Evolutionary conservation across 2,888 invertebrate genomes (phyloP).

Genomic region (Dioctria linearis): DNA sequence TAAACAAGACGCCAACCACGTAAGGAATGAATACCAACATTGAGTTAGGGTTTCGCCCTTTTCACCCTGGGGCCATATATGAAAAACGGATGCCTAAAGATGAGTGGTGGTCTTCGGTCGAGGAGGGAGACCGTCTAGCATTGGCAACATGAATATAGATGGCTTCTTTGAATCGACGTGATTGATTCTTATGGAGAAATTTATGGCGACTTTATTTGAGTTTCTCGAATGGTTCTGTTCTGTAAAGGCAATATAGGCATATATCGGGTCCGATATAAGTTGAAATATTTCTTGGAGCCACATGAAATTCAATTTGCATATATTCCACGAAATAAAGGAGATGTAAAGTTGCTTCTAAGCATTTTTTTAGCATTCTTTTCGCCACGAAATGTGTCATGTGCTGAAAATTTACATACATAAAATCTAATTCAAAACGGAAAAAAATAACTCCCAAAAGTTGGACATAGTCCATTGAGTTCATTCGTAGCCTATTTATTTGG

Average conservation of each 20-base stretch:
- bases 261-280: slow-evolving; percentile 49
- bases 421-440: slow-evolving; percentile 30
- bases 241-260: slow-evolving; percentile 18
- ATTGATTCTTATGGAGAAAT: slow-evolving; percentile 67
- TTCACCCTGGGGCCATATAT: slow-evolving; percentile 26
- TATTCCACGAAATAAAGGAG: slow-evolving; percentile 28
- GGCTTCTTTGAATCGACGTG: slow-evolving; percentile 67
- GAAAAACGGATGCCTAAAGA: slow-evolving; percentile 37
- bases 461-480: slow-evolving; percentile 51
- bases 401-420: slow-evolving; percentile 34
- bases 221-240: slow-evolving; percentile 23
- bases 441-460: slow-evolving; percentile 41
- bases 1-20: slow-evolving; percentile 42
- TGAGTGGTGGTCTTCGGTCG: slow-evolving; percentile 13
- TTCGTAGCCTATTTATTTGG: slow-evolving; percentile 1
- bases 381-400: slow-evolving; percentile 17
- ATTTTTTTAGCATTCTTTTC: not conserved
- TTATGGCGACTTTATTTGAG: slow-evolving; percentile 61
- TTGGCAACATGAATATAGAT: slow-evolving; percentile 68
- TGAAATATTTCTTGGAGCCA: slow-evolving; percentile 57
- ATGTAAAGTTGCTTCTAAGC: slow-evolving; percentile 18
- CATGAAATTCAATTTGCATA: slow-evolving; percentile 55
- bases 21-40: slow-evolving; percentile 26
- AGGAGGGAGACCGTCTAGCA: slow-evolving; percentile 53
- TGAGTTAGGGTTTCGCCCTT: slow-evolving; percentile 13